Conservation (phyloP, 2,113 vertebrate species). For the Phalacrocorax carbo region DNA sequence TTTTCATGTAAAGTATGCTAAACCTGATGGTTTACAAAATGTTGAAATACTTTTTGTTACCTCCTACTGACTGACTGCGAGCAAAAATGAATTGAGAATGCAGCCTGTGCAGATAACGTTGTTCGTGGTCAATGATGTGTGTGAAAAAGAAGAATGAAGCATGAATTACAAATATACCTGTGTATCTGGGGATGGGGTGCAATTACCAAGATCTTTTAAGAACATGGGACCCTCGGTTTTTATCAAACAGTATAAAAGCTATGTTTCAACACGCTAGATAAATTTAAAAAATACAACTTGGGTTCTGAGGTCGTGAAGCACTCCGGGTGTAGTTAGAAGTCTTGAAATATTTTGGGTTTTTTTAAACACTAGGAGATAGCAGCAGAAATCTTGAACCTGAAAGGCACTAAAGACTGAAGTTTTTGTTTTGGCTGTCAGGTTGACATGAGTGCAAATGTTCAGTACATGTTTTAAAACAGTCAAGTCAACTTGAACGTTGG, state of each 20-base stretch:
- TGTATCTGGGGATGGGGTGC: neutral
- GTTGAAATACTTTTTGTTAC: neutral
- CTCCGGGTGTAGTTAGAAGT: neutral
- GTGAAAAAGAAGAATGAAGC: neutral
- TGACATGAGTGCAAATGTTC: neutral
- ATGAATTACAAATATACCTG: neutral
- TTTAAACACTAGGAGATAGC: neutral
- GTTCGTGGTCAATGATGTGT: neutral
- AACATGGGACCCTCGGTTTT: neutral
- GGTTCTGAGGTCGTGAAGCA: neutral
- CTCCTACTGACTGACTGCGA: neutral
- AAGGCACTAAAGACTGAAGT: neutral
- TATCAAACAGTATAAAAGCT: neutral
- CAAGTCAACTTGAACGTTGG: neutral
- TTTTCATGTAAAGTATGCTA: constrained; percentile 44
- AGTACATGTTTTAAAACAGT: neutral
- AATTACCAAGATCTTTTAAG: neutral
- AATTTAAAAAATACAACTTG: neutral
- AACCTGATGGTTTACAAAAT: constrained; percentile 3
- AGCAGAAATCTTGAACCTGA: neutral
- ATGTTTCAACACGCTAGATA: neutral
- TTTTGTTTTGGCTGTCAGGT: neutral
- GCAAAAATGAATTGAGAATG: neutral
- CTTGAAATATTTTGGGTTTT: neutral
- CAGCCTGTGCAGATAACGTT: neutral